Percentiles rank a stretch among this genome's conserved stretches.
Evolutionary conservation across 64 coral and sea anemone species (phyloP).

Genomic region (Actinia equina): DNA sequence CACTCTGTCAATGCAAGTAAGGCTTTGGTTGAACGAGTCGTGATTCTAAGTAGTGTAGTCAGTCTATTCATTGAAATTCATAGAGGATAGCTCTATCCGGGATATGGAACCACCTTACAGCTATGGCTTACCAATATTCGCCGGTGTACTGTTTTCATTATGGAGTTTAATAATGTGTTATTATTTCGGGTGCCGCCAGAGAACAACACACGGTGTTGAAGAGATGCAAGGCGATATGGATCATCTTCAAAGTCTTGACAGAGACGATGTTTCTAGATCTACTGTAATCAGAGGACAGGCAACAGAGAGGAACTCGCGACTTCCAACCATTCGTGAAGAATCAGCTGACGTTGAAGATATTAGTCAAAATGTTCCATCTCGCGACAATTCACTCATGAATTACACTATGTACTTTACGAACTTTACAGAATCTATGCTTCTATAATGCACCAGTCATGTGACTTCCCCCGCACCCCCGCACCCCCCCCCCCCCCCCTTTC

Average conservation of each 20-base stretch:
- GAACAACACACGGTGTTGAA: not conserved
- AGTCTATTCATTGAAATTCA: not conserved
- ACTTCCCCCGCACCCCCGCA: too few relatives aligned
- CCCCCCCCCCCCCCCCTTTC: too few relatives aligned
- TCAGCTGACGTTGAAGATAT: not conserved
- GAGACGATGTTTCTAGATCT: not conserved
- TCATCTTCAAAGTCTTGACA: not conserved
- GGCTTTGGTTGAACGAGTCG: too few relatives aligned
- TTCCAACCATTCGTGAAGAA: not conserved
- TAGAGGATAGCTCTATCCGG: not conserved
- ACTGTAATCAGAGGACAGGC: not conserved
- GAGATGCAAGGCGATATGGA: not conserved
- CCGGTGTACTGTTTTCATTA: not conserved
- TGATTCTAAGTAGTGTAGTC: too few relatives aligned
- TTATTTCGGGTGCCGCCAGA: conserved; percentile 2
- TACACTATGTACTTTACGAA: not conserved
- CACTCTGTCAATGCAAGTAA: too few relatives aligned
- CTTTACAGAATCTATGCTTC: not conserved
- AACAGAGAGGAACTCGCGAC: not conserved
- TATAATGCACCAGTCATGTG: too few relatives aligned
- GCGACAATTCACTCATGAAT: not conserved
- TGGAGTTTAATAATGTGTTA: conserved; percentile 5
- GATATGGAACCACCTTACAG: not conserved
- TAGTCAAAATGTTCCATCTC: not conserved
- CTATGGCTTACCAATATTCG: not conserved